phyloP scores from a whole-genome alignment of 2,888 invertebrate species.

The Arrhopalites spinosus region DNA sequence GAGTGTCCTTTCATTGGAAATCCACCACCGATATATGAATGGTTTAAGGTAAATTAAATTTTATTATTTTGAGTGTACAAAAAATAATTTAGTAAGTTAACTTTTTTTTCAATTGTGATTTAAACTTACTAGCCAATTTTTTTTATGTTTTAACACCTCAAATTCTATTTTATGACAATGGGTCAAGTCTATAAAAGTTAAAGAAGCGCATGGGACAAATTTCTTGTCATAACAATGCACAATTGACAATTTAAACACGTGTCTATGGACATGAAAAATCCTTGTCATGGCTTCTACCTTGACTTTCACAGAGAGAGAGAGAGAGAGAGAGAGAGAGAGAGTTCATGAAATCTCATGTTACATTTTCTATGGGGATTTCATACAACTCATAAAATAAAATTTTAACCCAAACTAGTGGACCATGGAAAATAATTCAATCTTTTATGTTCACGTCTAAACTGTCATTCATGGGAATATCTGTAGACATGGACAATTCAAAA shows the following conservation, averaged over 20 bases:
- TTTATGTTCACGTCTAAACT: not conserved
- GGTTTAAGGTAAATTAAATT: slow-evolving; percentile 50
- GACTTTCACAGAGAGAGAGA: not conserved
- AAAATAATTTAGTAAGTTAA: not conserved
- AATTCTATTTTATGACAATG: too few relatives aligned
- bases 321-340: not conserved
- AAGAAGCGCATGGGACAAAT: not conserved
- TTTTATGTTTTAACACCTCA: too few relatives aligned
- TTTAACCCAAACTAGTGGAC: not conserved
- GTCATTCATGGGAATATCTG: not conserved
- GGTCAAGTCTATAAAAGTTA: too few relatives aligned
- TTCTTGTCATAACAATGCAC: too few relatives aligned
- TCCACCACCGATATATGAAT: slow-evolving; percentile 43
- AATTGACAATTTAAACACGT: slow-evolving; percentile 20
- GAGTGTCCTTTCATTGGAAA: slow-evolving; percentile 43
- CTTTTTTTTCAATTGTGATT: too few relatives aligned
- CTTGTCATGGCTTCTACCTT: not conserved
- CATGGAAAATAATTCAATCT: not conserved
- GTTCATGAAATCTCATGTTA: not conserved
- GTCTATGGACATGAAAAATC: slow-evolving; percentile 5
- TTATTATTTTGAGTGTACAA: not conserved
- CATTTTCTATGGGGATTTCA: not conserved
- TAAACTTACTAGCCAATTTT: too few relatives aligned
- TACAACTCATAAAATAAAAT: slow-evolving; percentile 3
- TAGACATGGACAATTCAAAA: not conserved